These are phyloP conservation scores for Macropus fuliginosus DNA, from an alignment of 2,797 vertebrate species.

Conservation along the genomic window DNA sequence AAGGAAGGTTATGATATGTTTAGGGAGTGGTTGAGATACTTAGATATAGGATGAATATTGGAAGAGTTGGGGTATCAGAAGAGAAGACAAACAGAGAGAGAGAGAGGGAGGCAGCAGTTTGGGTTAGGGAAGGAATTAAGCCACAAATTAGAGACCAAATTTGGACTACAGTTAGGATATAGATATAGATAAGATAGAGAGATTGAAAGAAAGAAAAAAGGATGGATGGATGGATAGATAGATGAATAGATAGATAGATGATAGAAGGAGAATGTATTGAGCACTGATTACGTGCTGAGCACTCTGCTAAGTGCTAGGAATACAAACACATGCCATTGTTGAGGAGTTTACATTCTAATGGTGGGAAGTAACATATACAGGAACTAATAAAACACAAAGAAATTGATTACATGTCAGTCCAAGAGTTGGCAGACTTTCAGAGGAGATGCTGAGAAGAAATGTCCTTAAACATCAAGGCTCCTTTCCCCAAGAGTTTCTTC, in stretches of 20 bases:
- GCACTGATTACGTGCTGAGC: not conserved
- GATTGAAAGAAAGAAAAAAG: too few relatives aligned
- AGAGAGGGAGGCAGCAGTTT: not conserved
- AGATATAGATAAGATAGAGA: too few relatives aligned
- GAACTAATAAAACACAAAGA: not conserved
- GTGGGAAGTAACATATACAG: not conserved
- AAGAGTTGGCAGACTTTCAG: not conserved
- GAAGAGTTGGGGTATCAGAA: not conserved
- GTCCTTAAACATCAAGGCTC: not conserved
- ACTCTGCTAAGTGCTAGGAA: not conserved
- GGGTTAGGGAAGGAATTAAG: not conserved
- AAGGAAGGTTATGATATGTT: constrained; percentile 23
- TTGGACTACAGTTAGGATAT: not conserved
- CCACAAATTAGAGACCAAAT: constrained; percentile 19
- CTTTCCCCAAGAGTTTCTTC: not conserved
- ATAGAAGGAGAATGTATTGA: not conserved
- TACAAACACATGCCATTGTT: not conserved
- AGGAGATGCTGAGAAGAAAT: not conserved
- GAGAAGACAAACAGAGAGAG: not conserved
- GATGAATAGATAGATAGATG: not conserved
- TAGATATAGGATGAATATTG: constrained; percentile 7
- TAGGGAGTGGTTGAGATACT: constrained; percentile 18
- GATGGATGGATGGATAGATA: too few relatives aligned
- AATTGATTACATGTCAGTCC: not conserved
- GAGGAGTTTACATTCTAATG: not conserved